These are phyloP conservation scores for Macrochelys suwanniensis DNA, from an alignment of 2,797 vertebrate species.

Conservation along the genomic window DNA sequence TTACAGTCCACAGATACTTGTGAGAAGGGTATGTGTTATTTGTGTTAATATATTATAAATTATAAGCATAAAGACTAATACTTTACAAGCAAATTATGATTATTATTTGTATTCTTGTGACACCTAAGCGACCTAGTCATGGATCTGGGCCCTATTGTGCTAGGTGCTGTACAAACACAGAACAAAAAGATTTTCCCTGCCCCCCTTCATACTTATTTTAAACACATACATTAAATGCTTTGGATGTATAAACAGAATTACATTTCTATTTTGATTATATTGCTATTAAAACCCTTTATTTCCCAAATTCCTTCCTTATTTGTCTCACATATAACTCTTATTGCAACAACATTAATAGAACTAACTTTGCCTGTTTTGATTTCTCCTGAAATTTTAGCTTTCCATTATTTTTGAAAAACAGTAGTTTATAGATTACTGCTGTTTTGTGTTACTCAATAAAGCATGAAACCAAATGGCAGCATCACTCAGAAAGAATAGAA, in stretches of 20 bases:
- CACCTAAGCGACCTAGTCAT: not conserved
- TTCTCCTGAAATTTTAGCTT: not conserved
- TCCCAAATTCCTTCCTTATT: not conserved
- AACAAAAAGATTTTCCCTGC: not conserved
- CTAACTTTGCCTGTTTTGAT: not conserved
- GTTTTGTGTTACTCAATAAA: constrained; percentile 25
- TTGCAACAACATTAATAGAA: not conserved
- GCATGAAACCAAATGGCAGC: constrained; percentile 79
- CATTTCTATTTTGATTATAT: rapidly evolving
- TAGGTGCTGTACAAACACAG: not conserved
- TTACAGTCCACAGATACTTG: not conserved
- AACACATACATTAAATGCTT: not conserved
- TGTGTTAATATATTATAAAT: not conserved
- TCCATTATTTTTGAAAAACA: not conserved
- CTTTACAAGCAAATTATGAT: not conserved
- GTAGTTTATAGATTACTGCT: not conserved
- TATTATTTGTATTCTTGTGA: not conserved
- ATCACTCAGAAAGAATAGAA: constrained; percentile 69
- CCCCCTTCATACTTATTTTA: not conserved
- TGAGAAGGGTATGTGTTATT: not conserved
- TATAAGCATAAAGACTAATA: not conserved
- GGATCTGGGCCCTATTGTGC: not conserved
- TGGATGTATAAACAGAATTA: rapidly evolving
- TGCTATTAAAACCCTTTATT: too few relatives aligned
- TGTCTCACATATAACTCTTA: not conserved